These are phyloP conservation scores for Cyanoliseus patagonus DNA, from an alignment of 2,113 vertebrate genomes.

Conservation along the genomic window DNA sequence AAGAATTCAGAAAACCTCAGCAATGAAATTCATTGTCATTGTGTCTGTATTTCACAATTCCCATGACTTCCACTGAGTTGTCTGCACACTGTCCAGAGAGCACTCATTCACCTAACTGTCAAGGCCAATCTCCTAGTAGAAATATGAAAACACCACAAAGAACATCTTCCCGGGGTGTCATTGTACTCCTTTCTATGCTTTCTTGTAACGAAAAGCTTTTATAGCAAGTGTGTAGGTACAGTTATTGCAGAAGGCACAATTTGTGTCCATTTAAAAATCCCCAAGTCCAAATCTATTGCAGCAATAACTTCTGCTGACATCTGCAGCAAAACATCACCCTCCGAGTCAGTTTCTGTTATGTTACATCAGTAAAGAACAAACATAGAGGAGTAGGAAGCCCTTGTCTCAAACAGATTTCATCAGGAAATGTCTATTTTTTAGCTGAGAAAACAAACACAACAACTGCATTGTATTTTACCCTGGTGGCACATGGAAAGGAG, in stretches of 20 bases:
- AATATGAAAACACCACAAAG: not conserved
- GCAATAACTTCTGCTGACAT: not conserved
- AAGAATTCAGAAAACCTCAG: constrained; percentile 18
- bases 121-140: not conserved
- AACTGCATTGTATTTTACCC: not conserved
- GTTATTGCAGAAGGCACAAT: not conserved
- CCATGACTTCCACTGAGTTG: not conserved
- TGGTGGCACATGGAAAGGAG: not conserved
- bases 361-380: not conserved
- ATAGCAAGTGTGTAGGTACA: not conserved
- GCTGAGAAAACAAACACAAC: not conserved
- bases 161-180: not conserved
- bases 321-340: not conserved
- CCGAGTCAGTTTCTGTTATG: not conserved
- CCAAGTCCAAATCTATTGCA: not conserved
- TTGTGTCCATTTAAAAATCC: not conserved
- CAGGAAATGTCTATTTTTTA: not conserved
- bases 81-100: not conserved
- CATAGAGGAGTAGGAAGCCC: not conserved
- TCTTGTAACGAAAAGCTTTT: not conserved
- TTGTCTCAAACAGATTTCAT: not conserved
- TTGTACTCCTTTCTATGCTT: not conserved
- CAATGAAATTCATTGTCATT: constrained; percentile 11
- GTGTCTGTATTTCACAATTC: not conserved
- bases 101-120: not conserved